Conservation (phyloP, 2,888 invertebrate species). For the Gibbula magus region DNA sequence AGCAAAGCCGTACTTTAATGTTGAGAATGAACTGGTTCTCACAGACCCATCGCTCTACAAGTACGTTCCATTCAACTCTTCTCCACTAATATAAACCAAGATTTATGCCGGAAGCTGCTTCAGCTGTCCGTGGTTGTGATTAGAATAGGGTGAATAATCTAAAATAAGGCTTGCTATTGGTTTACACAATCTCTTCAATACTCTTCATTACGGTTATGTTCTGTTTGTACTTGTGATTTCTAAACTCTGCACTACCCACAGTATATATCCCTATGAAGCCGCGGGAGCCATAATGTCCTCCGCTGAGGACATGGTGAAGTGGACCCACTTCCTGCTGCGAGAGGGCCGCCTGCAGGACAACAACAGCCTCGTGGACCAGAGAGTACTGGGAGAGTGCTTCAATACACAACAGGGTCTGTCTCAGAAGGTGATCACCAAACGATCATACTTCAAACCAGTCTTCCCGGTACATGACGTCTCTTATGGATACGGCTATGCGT, state of each 20-base stretch:
- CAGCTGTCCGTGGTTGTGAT: too few species aligned
- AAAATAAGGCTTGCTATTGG: too few species aligned
- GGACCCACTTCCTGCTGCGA: constrained; percentile 55
- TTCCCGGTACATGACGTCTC: not conserved
- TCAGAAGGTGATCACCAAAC: not conserved
- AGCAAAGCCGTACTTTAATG: constrained; percentile 22
- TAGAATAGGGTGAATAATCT: too few species aligned
- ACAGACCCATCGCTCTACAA: not conserved
- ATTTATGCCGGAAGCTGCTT: too few species aligned
- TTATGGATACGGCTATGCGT: not conserved
- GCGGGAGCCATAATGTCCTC: constrained; percentile 64
- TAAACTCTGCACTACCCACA: too few species aligned
- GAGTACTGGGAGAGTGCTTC: not conserved
- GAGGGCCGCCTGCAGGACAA: not conserved
- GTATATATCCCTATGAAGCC: constrained; percentile 50
- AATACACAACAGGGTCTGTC: not conserved
- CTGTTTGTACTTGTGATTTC: too few species aligned
- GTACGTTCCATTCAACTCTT: not conserved
- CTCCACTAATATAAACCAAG: too few species aligned
- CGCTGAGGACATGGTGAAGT: constrained; percentile 62
- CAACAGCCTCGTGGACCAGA: not conserved
- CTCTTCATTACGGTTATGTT: too few species aligned
- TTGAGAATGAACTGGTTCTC: not conserved
- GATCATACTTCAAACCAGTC: not conserved
- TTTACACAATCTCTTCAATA: too few species aligned